phyloP scores from a whole-genome alignment of 2,797 vertebrate genomes.

The Muscicapa striata region DNA sequence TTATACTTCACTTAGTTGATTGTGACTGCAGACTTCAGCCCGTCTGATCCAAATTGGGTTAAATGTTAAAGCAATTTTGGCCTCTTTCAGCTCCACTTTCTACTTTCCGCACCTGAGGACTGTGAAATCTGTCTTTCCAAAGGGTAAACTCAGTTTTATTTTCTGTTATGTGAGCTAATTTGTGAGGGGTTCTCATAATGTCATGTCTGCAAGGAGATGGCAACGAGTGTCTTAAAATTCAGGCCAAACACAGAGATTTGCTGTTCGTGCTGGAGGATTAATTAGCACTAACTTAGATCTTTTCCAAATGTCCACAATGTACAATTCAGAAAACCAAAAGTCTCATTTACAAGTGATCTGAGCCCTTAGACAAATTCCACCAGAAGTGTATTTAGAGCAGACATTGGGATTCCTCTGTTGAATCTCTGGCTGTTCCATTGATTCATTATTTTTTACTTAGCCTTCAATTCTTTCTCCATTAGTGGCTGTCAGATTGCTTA shows the following conservation, averaged over 20 bases:
- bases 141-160: constrained; percentile 56
- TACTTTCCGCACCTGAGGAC: constrained; percentile 10
- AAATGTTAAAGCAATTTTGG: constrained; percentile 50
- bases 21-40: background rate
- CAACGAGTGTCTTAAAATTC: constrained; percentile 50
- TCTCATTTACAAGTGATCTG: background rate
- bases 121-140: constrained; percentile 7
- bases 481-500: background rate
- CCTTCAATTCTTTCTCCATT: constrained; percentile 20
- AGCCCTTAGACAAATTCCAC: constrained; percentile 43
- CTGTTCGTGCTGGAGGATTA: constrained; percentile 31
- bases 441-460: constrained; percentile 25
- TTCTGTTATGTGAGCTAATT: constrained; percentile 48
- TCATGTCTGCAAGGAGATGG: constrained; percentile 60
- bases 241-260: constrained; percentile 51
- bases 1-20: background rate
- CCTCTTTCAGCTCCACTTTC: constrained; percentile 15
- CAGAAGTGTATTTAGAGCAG: constrained; percentile 1
- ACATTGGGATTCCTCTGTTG: background rate
- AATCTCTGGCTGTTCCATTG: background rate
- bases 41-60: constrained; percentile 8
- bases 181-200: constrained; percentile 60
- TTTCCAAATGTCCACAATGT: constrained; percentile 3
- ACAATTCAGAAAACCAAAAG: background rate
- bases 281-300: constrained; percentile 40